Evolutionary conservation across 2,797 vertebrate genomes (phyloP).

Genomic region (Aeoliscus strigatus): DNA sequence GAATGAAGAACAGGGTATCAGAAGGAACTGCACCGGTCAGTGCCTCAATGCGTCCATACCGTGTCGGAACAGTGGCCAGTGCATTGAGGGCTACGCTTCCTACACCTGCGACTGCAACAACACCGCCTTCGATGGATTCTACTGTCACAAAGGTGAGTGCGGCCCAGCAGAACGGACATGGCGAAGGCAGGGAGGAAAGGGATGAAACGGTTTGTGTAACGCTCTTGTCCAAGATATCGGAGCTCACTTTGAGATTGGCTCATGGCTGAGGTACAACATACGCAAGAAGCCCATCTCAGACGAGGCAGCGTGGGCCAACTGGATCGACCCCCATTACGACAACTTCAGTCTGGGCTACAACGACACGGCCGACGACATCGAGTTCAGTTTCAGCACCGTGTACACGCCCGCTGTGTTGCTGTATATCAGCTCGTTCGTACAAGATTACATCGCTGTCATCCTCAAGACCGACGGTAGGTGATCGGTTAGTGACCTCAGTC

Average conservation of each 20-base stretch:
- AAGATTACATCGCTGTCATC: slow-evolving; percentile 91
- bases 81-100: slow-evolving; percentile 90
- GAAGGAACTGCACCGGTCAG: slow-evolving; percentile 89
- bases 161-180: too few species aligned
- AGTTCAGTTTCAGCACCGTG: slow-evolving; percentile 94
- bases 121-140: slow-evolving; percentile 91
- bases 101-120: slow-evolving; percentile 95
- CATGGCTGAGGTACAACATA: slow-evolving; percentile 90
- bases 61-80: slow-evolving; percentile 90
- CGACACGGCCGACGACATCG: slow-evolving; percentile 90
- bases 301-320: slow-evolving; percentile 85
- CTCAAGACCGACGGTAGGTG: slow-evolving; percentile 89
- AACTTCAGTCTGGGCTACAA: slow-evolving; percentile 87
- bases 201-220: background rate
- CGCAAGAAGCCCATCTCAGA: slow-evolving; percentile 83
- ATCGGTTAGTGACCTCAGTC: too few species aligned
- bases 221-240: slow-evolving; percentile 82
- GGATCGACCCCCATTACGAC: slow-evolving; percentile 83
- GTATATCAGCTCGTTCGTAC: slow-evolving; percentile 92
- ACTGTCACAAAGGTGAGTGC: slow-evolving; percentile 88
- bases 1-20: slow-evolving; percentile 85
- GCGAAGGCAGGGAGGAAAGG: too few species aligned
- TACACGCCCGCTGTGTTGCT: slow-evolving; percentile 86
- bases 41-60: slow-evolving; percentile 86
- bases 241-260: slow-evolving; percentile 87